A percentile compares a stretch with the other conserved stretches of the same genome.
phyloP scores from a whole-genome alignment of 2,888 invertebrate species.

The Agapostemon virescens region DNA sequence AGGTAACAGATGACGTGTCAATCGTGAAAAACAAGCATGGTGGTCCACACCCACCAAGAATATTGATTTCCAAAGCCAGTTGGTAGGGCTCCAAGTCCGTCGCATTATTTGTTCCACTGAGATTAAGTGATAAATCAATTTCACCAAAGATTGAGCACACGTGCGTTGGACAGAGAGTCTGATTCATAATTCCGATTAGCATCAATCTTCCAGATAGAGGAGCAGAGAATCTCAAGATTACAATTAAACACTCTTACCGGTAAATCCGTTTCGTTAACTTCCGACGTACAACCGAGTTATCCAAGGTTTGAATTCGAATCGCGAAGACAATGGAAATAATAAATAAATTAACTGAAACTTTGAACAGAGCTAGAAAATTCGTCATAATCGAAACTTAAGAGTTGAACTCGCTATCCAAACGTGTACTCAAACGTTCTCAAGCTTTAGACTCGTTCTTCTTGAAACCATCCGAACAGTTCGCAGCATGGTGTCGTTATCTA shows the following conservation, averaged over 20 bases:
- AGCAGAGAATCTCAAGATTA: not conserved
- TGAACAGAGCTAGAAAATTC: no score
- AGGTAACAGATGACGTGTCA: not conserved
- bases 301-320: not conserved
- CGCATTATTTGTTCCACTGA: not conserved
- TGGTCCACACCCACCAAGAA: not conserved
- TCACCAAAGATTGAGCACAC: not conserved
- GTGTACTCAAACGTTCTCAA: not conserved
- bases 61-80: constrained; percentile 6
- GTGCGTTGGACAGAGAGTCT: not conserved
- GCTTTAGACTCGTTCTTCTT: not conserved
- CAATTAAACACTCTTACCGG: no score
- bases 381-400: no score
- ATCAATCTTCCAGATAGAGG: not conserved
- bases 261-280: not conserved
- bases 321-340: not conserved
- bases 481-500: not conserved
- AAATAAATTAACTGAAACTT: not conserved
- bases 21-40: not conserved
- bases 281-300: not conserved
- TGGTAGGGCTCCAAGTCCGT: constrained; percentile 1
- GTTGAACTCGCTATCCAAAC: not conserved
- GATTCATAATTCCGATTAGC: not conserved
- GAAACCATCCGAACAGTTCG: not conserved
- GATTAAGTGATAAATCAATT: constrained; percentile 1